Evolutionary conservation across 2,888 invertebrate genomes (phyloP), one percentile per base, ranked within the genome.

Genomic region (Dusona sp.): DNA sequence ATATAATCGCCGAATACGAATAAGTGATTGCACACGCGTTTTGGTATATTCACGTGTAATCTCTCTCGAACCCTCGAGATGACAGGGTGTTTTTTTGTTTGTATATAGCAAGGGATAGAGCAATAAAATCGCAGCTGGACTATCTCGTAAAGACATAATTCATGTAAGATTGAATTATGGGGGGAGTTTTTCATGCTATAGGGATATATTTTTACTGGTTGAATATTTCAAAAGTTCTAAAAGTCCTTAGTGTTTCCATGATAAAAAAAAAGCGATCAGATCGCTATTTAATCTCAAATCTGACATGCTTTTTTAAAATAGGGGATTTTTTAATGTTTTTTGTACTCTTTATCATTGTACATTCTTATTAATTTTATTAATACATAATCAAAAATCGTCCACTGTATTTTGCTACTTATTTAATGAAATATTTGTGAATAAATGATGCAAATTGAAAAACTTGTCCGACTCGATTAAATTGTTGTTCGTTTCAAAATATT

Each of bases 141-240:
- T 48, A 70, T 70, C 29, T 29, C 70, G 48, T 48, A 70, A 48
- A 70, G 48, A 70, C 48, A 48, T 70, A 16, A 45, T 70, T 38
- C 48, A 70, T 48, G 8, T 48, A 48, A 3, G 19, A 29, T 38
- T 48, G 19, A 9, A 29, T 48, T 48, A n/a, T 29, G 4, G 48
- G 19, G 29, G 48, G 11, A n/a, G 48, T 29, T 8, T 48, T 29
- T 22, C 29, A 7, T 29, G 1, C 29, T 19, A 25, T 25, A 19
- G 45, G 25, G 16, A 25, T 25, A 16, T 19, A 70, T 70, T 29
- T 70, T 29, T 19, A 13, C 19, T 9, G 8, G 29, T 29, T 29
- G 29, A 70, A 45, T 70, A 29, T 29, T 48, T 70, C 29, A 48
- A 70, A 70, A 70, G 19, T 8, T 6, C 42, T 42, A 45, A 38